Base-by-base conservation (phyloP, 2,888 invertebrate genomes). In the Calameuta filiformis region DNA sequence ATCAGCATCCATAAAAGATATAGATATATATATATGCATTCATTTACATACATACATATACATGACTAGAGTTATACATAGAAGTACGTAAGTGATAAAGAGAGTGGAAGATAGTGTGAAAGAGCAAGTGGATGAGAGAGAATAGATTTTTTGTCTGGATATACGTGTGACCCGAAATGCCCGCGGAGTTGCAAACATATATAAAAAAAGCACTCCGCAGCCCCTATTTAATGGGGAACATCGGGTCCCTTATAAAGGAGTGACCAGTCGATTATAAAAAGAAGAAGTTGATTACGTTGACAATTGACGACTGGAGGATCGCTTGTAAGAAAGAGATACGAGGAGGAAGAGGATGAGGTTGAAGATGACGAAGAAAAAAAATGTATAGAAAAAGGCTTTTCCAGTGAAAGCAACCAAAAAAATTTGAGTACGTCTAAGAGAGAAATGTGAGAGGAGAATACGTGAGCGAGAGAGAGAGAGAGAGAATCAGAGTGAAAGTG, bases 361-460 rank as follows among this genome's bases (percentile, higher is more conserved):
- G 69, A 69, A 15, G 40, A 40, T 40, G 15, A 15, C 4, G 40
- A 75, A 75, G 77, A 79, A 79, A 79, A 77, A 79, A 76, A 81
- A 77, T 77, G 81, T 81, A 77, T 75, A 85, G 85, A 89, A 87
- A 88, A 86, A 85, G 83, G 84, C 86, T 89, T 86, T 89, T 89
- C 87, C 78, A 77, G 56, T 84, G 85, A 85, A 86, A 84, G 86
- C 81, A 77, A 84, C 85, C 81, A 85, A 87, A 89, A 89, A 88
- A 87, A 71, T n/a, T 31, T 33, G 71, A 71, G 40, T 40, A 40
- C 40, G 40, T 40, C 40, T 40, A 40, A 40, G 40, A 15, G 40
- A 40, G 40, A 40, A 40, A 40, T 40, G 40, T 40, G 15, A 40
- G 40, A 40, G 40, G 40, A 40, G 40, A 40, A 15, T 40, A 40